Evolutionary conservation across 1,140 invertebrate genomes (phyloP).

Genomic region (Caerostris extrusa): DNA sequence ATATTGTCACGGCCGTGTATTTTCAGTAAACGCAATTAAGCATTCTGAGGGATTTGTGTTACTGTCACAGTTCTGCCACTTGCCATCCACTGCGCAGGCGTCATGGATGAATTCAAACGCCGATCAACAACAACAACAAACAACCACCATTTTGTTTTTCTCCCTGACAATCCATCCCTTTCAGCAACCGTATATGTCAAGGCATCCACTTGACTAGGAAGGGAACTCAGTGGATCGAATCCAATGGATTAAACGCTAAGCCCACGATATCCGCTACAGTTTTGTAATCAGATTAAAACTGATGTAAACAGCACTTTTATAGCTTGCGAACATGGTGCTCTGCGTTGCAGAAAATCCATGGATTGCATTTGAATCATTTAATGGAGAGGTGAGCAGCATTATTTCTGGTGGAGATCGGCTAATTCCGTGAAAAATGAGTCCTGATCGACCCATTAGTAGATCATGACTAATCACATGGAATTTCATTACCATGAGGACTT

Average conservation of each 20-base stretch:
- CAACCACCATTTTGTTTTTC: too few species aligned
- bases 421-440: too few species aligned
- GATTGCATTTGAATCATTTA: too few species aligned
- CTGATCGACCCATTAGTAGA: too few species aligned
- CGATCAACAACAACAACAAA: constrained; percentile 1
- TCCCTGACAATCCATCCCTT: background rate
- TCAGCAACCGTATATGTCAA: background rate
- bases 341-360: too few species aligned
- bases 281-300: background rate
- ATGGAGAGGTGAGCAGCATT: too few species aligned
- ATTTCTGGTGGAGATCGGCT: too few species aligned
- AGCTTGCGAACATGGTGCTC: too few species aligned
- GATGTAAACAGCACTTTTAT: background rate
- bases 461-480: too few species aligned
- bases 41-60: background rate
- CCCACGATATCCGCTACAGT: background rate
- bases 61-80: background rate
- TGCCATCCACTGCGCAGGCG: background rate
- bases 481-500: too few species aligned
- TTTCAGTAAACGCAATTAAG: background rate
- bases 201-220: background rate
- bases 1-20: too few species aligned
- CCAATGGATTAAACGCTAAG: background rate
- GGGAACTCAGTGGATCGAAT: background rate
- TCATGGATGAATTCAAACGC: background rate